Base-by-base conservation (phyloP, 1,140 invertebrate species). In the Drosophila nebulosa region DNA sequence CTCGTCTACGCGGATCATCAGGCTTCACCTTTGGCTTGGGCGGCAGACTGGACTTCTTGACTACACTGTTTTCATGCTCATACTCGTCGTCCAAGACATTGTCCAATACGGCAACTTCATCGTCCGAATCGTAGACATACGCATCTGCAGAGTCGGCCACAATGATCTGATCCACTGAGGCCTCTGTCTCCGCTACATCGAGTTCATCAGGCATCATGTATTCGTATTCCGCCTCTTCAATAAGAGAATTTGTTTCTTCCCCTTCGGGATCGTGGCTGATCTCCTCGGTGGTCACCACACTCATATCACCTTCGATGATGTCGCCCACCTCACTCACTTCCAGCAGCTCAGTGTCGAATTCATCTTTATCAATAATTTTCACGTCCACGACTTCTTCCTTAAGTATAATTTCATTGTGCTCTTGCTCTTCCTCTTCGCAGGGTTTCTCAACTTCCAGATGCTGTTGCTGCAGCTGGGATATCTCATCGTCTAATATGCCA, bases 71-170 rank as follows among this genome's bases (percentile, higher is more conserved):
- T 16, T 86, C 81, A 5, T 69, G 78, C 42, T 86, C 81, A 6
- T 88, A 86, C 39, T 86, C 81, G 32, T 86, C 81, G 21, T 86
- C 81, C 5, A 86, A 24, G 3, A 86, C 83, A 22, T 86, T 86
- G 22, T 86, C 81, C 10, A 86, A 55, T 2, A 86, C 81, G 16
- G 81, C 81, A 22, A 88, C 81, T 52, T 86, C 81, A 22, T 86
- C 81, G 10, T 86, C 81, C 0, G 81, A 86, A 16, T 86, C 81
- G 24, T 86, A 86, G 22, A 88, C 59, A 32, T 88, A 86, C 0
- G 42, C 59, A 0, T 88, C 81, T n/a, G 59, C 69, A 12, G 63
- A 64, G 55, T 86, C 81, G 21, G 83, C 60, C 3, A 74, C 78
- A 58, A 78, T 64, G 1, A 85, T 27, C 26, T 78, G 69, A n/a